Base-by-base conservation (phyloP, 2,888 invertebrate genomes). In the Epinotia nisella region DNA sequence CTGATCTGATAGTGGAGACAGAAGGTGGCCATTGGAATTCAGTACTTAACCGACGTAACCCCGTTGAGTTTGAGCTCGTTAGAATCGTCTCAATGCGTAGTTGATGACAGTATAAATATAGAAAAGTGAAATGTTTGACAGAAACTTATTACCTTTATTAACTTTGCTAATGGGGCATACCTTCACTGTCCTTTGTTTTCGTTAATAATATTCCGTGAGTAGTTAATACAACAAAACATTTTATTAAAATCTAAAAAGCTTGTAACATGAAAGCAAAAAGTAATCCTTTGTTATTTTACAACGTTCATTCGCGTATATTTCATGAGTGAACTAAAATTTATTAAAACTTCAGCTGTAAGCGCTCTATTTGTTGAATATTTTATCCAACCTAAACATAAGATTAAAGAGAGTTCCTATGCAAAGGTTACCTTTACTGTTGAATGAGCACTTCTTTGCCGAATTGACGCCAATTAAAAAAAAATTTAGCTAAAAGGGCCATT, bases 281-380 rank as follows among this genome's bases (percentile, higher is more conserved):
- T 21, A 65, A 65, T 55, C 39, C 55, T 53, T 65, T 65, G 65
- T 65, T 65, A 65, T 55, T 53, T 65, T 39, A 55, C 65, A 65
- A 55, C 53, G 17, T 55, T 39, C 21, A 21, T 65, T 55, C 35
- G 21, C 39, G 35, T 62, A 65, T 35, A 39, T 65, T 65, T 66
- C 55, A 66, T 24, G 55, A 55, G 39, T 55, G 41, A 62, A 62
- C 62, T 62, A 29, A 56, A 66, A 66, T 41, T 66, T 41, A 39
- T 19, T 55, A 21, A 55, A 66, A 9, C 19, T 24, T 19, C 29
- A 35, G 17, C 62, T 29, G n/a, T 55, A 13, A 21, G 19, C 15
- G 7, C 39, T 13, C 35, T 15, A 19, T 39, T 35, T 53, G 24
- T 41, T 55, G 39, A 39, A 62, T 45, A 24, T 21, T 45, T 61